These are phyloP conservation scores for Germaria angustata DNA, from an alignment of 2,888 invertebrate genomes.

Conservation along the genomic window DNA sequence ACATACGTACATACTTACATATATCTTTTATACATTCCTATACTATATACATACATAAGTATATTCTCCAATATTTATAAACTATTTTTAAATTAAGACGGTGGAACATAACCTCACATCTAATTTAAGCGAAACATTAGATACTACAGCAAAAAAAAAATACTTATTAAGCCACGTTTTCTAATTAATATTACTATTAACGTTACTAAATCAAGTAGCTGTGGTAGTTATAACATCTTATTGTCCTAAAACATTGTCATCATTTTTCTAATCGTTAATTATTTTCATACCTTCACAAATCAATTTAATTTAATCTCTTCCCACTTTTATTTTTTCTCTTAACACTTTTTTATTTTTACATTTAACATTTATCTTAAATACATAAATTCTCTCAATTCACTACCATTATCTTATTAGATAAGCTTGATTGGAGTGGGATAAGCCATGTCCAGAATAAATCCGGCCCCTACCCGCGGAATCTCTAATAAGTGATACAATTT, in stretches of 20 bases:
- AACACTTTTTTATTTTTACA: too few relatives aligned
- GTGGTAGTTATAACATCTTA: background rate
- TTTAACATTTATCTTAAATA: too few relatives aligned
- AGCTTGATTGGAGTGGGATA: too few relatives aligned
- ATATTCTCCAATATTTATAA: slow-evolving; percentile 60
- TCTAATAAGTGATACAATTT: too few relatives aligned
- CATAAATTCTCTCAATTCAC: too few relatives aligned
- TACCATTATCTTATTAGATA: too few relatives aligned
- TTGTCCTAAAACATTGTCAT: background rate
- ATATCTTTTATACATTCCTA: background rate
- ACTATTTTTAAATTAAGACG: slow-evolving; percentile 22
- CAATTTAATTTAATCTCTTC: too few relatives aligned
- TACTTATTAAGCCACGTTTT: slow-evolving; percentile 21
- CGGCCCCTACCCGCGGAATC: too few relatives aligned
- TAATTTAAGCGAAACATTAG: slow-evolving; percentile 9
- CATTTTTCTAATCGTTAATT: background rate
- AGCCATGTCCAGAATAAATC: too few relatives aligned
- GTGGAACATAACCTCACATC: slow-evolving; percentile 22
- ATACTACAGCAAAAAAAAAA: background rate
- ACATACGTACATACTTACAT: slow-evolving; percentile 32
- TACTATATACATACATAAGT: background rate
- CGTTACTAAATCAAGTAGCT: background rate
- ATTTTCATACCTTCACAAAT: too few relatives aligned
- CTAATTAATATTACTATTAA: background rate
- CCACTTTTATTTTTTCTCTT: too few relatives aligned